A percentile compares a stretch with the other conserved stretches of the same genome.
Conservation (phyloP, 2,113 vertebrate genomes). For the Heterotilapia buettikoferi region DNA sequence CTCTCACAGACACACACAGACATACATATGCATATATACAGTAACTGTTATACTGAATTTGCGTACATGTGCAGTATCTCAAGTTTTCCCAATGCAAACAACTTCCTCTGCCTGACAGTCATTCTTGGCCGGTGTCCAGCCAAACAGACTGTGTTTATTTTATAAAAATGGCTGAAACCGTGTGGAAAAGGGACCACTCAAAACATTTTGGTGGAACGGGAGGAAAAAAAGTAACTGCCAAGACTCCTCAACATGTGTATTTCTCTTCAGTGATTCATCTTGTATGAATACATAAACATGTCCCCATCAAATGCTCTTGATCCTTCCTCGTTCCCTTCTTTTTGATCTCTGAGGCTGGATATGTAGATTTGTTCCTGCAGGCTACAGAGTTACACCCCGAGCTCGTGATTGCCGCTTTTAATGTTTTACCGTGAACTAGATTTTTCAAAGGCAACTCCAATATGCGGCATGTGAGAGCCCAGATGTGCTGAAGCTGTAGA, state of each 20-base stretch:
- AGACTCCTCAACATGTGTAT: neutral
- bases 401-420: neutral
- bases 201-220: neutral
- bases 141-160: conserved; percentile 9
- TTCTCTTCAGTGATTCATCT: conserved; percentile 5
- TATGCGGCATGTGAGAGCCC: neutral
- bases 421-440: neutral
- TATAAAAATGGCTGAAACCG: neutral
- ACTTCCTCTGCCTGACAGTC: neutral
- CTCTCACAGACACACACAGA: neutral
- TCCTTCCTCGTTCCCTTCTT: neutral
- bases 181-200: neutral
- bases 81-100: neutral
- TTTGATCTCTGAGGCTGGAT: conserved; percentile 2
- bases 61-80: neutral
- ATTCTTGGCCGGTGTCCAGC: neutral
- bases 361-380: neutral
- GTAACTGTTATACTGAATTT: neutral
- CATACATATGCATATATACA: neutral
- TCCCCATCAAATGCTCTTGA: neutral
- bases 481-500: neutral
- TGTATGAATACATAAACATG: conserved; percentile 3
- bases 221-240: neutral
- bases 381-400: neutral
- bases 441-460: neutral